Percentiles rank a stretch among this genome's conserved stretches.
Conservation (phyloP, 2,113 vertebrate species). For the Todiramphus chloris region DNA sequence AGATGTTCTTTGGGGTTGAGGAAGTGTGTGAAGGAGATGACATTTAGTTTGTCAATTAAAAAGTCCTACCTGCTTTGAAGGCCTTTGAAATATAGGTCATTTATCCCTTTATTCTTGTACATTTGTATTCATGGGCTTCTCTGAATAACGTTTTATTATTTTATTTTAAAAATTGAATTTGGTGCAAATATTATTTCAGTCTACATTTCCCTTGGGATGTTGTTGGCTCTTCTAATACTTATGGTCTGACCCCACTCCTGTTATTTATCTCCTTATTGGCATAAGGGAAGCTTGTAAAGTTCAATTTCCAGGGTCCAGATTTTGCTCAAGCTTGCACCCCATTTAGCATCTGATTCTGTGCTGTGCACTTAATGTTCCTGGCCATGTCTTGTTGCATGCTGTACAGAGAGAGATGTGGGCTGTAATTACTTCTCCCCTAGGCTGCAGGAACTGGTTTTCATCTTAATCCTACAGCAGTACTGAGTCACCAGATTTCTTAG, state of each 20-base stretch:
- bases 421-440: conserved; percentile 20
- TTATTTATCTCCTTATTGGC: not conserved
- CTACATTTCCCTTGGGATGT: fast-evolving
- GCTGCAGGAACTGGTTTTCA: conserved; percentile 23
- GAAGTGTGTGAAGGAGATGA: not conserved
- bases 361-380: not conserved
- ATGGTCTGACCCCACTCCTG: not conserved
- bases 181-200: not conserved
- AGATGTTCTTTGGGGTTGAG: not conserved
- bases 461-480: conserved; percentile 19
- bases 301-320: not conserved
- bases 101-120: not conserved
- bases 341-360: not conserved
- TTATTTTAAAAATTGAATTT: not conserved
- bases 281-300: not conserved
- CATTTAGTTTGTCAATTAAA: not conserved
- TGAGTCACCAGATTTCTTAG: conserved; percentile 44
- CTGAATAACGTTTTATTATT: not conserved
- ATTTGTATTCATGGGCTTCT: not conserved
- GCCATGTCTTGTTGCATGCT: not conserved
- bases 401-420: not conserved
- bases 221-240: not conserved
- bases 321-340: not conserved
- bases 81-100: not conserved
- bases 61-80: not conserved